Evolutionary conservation across 1,140 invertebrate species (phyloP).

Genomic region (Ostrea denselamellosa): DNA sequence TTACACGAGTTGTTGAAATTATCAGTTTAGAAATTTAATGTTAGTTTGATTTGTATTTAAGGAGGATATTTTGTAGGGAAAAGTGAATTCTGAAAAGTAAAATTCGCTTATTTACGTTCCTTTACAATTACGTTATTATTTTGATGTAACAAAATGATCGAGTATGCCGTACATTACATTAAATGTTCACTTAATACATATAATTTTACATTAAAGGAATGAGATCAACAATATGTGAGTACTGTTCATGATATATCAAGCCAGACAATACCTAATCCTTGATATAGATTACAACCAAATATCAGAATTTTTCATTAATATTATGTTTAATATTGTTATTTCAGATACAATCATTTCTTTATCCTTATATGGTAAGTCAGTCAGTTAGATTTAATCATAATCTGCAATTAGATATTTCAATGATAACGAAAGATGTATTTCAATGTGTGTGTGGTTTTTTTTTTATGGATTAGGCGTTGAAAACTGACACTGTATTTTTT

Average conservation of each 20-base stretch:
- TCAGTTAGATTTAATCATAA: background rate
- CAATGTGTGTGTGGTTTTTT: background rate
- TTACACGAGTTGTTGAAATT: background rate
- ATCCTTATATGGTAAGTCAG: background rate
- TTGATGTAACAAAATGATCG: background rate
- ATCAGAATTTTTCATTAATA: background rate
- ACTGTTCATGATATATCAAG: background rate
- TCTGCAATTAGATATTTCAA: too few species aligned
- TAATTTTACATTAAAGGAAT: background rate
- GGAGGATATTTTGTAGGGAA: background rate
- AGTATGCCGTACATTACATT: background rate
- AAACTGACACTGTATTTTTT: background rate
- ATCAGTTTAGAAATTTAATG: background rate
- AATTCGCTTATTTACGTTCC: background rate
- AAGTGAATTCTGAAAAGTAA: background rate
- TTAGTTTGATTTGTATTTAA: background rate
- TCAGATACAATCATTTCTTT: background rate
- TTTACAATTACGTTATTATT: background rate
- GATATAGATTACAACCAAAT: background rate
- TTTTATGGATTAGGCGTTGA: background rate
- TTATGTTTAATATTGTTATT: background rate
- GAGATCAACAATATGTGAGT: slow-evolving; percentile 13
- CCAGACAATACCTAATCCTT: background rate
- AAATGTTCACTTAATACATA: background rate
- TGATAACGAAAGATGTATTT: too few species aligned